phyloP scores from a whole-genome alignment of 2,797 vertebrate genomes.

The Hippopotamyrus pictus region DNA sequence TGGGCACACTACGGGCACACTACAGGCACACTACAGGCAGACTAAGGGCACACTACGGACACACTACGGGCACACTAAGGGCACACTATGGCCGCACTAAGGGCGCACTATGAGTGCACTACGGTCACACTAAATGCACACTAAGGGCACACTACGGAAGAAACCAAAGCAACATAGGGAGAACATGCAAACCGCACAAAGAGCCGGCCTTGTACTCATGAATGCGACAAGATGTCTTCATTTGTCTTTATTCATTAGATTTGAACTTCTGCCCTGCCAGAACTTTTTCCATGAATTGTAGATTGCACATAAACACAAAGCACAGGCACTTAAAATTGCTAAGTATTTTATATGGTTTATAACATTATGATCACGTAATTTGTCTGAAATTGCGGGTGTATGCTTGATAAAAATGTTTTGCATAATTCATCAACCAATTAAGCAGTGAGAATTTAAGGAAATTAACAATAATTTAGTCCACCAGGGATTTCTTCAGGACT shows the following conservation, averaged over 20 bases:
- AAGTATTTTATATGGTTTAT: neutral
- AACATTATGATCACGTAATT: neutral
- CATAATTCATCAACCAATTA: neutral
- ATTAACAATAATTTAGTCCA: neutral
- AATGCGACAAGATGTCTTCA: neutral
- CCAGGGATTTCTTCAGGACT: neutral
- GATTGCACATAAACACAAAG: neutral
- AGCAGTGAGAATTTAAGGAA: neutral
- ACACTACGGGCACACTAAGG: rapidly evolving
- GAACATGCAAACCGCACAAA: neutral
- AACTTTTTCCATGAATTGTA: neutral
- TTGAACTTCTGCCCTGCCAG: neutral
- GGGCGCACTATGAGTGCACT: too few species aligned
- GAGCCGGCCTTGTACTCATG: neutral
- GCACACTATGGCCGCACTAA: rapidly evolving
- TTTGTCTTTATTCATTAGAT: neutral
- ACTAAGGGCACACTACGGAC: too few species aligned
- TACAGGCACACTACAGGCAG: too few species aligned
- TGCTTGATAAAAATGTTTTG: neutral
- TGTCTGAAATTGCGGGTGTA: neutral
- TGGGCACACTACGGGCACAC: too few species aligned
- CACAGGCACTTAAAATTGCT: neutral
- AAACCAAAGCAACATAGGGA: neutral
- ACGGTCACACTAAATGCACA: too few species aligned
- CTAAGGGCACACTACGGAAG: neutral